Base-by-base conservation (phyloP, 2,797 vertebrate genomes). In the Nannoperca australis region DNA sequence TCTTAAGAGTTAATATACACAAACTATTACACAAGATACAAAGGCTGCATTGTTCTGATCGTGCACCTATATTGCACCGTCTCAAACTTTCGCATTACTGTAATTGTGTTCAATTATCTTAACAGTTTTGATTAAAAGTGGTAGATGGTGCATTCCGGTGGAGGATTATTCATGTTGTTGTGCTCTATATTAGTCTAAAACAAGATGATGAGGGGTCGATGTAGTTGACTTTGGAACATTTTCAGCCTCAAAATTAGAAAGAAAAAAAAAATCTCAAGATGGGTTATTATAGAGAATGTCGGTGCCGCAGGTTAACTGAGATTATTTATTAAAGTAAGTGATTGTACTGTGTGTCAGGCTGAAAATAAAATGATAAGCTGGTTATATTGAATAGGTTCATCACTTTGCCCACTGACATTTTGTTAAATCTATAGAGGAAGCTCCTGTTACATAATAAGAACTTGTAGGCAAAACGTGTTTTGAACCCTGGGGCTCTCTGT, bases 51-150 rank as follows among this genome's bases (percentile, higher is more conserved):
- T 94, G 93, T 95, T 87, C 89, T 49, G 45, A 4, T 51, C 27
- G 58, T 32, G 81, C 56, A 75, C 67, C 60, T 70, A 83, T 88
- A 92, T 90, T 88, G 62, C 80, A 58, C 55, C 69, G 82, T 61
- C 81, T 82, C 66, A 79, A 91, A 91, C 88, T 83, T 91, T 85
- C 84, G 82, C 89, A 80, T 92, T 69, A 91, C 88, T 84, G 88
- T 95, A 95, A 95, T 94, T 94, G 92, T 80, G 65, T 81, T 85
- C 91, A 93, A 94, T 95, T 94, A 94, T 88, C 87, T 74, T 81
- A 90, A 81, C 85, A 78, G 88, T 80, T 92, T 92, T 91, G 85
- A 94, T 95, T 94, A 94, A 93, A 93, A 72, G 58, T 80, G 64
- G 8, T 64, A 32, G 64, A 71, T 70, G 76, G 30, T 47, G 84